A percentile compares a stretch with the other conserved stretches of the same genome.
These are phyloP conservation scores for Diploscapter pachys DNA, from an alignment of 1,140 invertebrate species.

Conservation along the genomic window DNA sequence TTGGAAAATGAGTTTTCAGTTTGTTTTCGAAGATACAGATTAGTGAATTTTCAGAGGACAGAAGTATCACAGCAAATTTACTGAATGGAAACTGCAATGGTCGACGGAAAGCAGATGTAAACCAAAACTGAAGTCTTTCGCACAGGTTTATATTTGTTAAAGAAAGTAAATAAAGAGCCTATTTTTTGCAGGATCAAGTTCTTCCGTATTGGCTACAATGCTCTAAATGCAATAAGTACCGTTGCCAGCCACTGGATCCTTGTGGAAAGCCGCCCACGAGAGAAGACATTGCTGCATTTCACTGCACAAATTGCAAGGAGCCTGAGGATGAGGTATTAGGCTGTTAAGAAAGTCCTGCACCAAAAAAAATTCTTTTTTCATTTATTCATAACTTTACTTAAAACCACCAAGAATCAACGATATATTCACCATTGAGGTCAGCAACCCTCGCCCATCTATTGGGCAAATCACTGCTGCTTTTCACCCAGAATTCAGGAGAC, in stretches of 20 bases:
- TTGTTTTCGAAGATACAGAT: slow-evolving; percentile 14
- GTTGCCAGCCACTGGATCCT: slow-evolving; percentile 42
- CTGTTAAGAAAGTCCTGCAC: too few relatives aligned
- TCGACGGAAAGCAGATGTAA: slow-evolving; percentile 41
- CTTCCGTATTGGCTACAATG: slow-evolving; percentile 62
- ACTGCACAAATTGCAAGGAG: slow-evolving; percentile 29
- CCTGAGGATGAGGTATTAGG: slow-evolving; percentile 58
- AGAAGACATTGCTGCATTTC: slow-evolving; percentile 17
- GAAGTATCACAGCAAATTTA: slow-evolving; percentile 30
- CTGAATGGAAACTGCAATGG: slow-evolving; percentile 46
- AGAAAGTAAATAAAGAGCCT: not conserved
- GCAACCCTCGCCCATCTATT: too few relatives aligned
- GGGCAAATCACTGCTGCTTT: too few relatives aligned
- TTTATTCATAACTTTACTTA: too few relatives aligned
- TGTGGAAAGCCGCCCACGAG: slow-evolving; percentile 16
- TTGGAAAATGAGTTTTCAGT: not conserved
- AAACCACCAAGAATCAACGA: too few relatives aligned
- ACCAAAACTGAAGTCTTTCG: slow-evolving; percentile 48
- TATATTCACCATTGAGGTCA: too few relatives aligned
- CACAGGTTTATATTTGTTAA: slow-evolving; percentile 26
- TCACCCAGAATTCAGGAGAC: too few relatives aligned
- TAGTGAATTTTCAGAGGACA: slow-evolving; percentile 36
- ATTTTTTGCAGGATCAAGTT: slow-evolving; percentile 49
- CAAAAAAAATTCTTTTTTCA: too few relatives aligned
- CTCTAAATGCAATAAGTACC: slow-evolving; percentile 59